Evolutionary conservation across 1,140 invertebrate genomes (phyloP).

Genomic region (Cotesia vestalis): DNA sequence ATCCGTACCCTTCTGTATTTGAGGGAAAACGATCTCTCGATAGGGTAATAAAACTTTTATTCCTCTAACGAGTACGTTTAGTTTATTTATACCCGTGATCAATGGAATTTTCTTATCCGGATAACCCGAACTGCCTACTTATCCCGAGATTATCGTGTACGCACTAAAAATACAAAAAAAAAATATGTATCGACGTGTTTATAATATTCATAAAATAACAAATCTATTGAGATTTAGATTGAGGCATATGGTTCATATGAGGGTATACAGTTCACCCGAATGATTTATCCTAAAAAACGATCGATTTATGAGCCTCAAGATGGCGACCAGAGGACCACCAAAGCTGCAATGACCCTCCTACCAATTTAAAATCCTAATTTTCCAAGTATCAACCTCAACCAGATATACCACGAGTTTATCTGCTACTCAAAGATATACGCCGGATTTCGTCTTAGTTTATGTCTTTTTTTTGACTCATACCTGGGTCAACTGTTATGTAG

Average conservation of each 20-base stretch:
- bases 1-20: conserved; percentile 26
- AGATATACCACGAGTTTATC: neutral
- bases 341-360: conserved; percentile 26
- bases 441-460: neutral
- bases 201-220: neutral
- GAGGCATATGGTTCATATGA: neutral
- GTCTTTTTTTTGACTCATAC: conserved; percentile 1
- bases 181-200: too few relatives aligned
- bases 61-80: conserved; percentile 58
- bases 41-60: conserved; percentile 63
- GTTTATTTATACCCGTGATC: conserved; percentile 54
- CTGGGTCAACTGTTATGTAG: neutral
- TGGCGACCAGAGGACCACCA: conserved; percentile 17
- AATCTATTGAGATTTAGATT: neutral
- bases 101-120: conserved; percentile 27
- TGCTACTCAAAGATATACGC: neutral
- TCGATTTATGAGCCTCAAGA: neutral
- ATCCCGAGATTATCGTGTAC: neutral
- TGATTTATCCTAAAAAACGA: conserved; percentile 10
- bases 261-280: neutral
- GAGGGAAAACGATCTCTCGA: conserved; percentile 43
- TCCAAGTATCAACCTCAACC: conserved; percentile 3
- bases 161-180: too few relatives aligned
- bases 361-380: conserved; percentile 28
- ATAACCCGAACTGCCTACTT: neutral